Conservation (phyloP, 1,140 invertebrate genomes). For the Drosophila tristis region DNA sequence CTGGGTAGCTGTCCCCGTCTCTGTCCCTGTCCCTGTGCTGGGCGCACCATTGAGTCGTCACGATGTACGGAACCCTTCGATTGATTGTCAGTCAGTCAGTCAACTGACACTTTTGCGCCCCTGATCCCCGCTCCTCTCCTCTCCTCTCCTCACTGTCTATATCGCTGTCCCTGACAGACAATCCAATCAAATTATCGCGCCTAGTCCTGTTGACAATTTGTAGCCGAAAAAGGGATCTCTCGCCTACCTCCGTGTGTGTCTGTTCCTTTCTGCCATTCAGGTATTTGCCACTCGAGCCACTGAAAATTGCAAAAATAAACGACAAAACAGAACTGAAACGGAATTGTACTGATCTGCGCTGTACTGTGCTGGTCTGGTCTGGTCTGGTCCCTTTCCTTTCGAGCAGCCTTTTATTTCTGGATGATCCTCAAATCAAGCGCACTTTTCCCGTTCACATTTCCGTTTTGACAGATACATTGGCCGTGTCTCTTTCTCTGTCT, state of each 20-base stretch:
- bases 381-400: constrained; percentile 18
- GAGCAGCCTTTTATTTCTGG: constrained; percentile 46
- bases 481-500: constrained; percentile 37
- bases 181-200: constrained; percentile 84
- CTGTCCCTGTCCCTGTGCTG: too few species aligned
- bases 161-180: constrained; percentile 58
- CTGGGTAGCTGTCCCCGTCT: too few species aligned
- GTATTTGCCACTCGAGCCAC: constrained; percentile 71
- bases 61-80: constrained; percentile 62
- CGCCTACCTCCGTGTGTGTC: constrained; percentile 22
- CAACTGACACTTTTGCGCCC: constrained; percentile 69
- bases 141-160: constrained; percentile 3
- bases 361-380: background rate
- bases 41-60: background rate
- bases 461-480: constrained; percentile 81
- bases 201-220: constrained; percentile 74
- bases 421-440: constrained; percentile 83
- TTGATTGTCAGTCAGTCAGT: constrained; percentile 72
- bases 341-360: too few species aligned
- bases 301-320: constrained; percentile 53
- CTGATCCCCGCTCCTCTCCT: background rate
- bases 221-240: constrained; percentile 32
- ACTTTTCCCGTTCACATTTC: constrained; percentile 77
- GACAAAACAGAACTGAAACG: constrained; percentile 9
- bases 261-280: constrained; percentile 23